Percentiles rank a stretch among this genome's conserved stretches.
Evolutionary conservation across 2,888 invertebrate species (phyloP).

Genomic region (Meloe dianella): DNA sequence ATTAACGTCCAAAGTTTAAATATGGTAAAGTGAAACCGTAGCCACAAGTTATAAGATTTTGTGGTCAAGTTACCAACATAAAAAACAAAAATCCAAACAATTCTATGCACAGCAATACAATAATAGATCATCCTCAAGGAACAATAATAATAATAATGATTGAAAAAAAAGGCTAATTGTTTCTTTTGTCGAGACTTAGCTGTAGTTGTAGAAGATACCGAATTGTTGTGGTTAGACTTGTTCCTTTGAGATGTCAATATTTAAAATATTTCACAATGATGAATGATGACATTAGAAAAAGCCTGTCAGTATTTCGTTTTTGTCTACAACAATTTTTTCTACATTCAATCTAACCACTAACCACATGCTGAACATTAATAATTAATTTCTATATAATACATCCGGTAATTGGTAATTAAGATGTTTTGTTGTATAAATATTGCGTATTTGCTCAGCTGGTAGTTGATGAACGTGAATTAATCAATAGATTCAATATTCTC

Average conservation of each 20-base stretch:
- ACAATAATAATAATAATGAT: neutral
- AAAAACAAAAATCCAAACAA: neutral
- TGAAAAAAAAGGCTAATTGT: neutral
- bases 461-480: neutral
- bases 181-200: neutral
- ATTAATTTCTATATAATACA: neutral
- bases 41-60: neutral
- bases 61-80: neutral
- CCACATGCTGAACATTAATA: neutral
- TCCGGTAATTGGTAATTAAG: neutral
- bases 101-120: neutral
- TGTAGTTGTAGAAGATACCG: neutral
- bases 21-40: neutral
- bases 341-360: neutral
- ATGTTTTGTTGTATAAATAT: neutral
- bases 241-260: neutral
- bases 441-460: neutral
- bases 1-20: neutral
- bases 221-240: neutral
- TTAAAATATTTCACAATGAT: neutral
- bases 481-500: neutral
- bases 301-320: no score
- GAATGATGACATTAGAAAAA: neutral
- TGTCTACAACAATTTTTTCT: no score
- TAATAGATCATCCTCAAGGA: neutral